phyloP scores from a whole-genome alignment of 2,888 invertebrate genomes.

The Podabrus alpinus region DNA sequence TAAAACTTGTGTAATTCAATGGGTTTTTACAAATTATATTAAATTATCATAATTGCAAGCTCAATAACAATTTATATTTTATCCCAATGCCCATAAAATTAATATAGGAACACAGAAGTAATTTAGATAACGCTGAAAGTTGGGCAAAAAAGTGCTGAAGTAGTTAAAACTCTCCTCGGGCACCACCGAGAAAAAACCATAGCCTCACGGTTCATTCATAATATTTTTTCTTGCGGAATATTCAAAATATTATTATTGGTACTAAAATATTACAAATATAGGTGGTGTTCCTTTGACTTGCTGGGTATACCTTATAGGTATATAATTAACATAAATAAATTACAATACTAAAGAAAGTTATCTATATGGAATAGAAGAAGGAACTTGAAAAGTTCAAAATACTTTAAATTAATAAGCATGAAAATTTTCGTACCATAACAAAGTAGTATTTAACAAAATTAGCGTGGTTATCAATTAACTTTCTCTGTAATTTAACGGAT shows the following conservation, averaged over 20 bases:
- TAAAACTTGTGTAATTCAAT: background rate
- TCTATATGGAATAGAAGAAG: background rate
- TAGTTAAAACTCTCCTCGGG: background rate
- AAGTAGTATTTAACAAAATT: conserved; percentile 28
- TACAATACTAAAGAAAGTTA: background rate
- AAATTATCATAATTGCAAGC: background rate
- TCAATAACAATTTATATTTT: background rate
- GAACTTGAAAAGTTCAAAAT: background rate
- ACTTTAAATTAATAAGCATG: background rate
- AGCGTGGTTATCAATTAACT: conserved; percentile 33
- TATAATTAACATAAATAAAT: background rate
- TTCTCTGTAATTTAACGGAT: conserved; percentile 29
- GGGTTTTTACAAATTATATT: background rate
- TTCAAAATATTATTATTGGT: background rate
- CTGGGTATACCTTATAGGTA: background rate
- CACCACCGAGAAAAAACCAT: background rate
- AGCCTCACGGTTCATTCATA: background rate
- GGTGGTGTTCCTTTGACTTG: background rate
- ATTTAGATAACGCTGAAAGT: background rate
- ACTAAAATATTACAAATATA: background rate
- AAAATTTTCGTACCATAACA: conserved; percentile 11
- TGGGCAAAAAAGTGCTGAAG: background rate
- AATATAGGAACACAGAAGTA: background rate
- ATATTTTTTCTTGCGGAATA: background rate
- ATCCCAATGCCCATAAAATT: background rate